Evolutionary conservation across 1,140 invertebrate genomes (phyloP), one percentile per base, ranked within the genome.

Genomic region (Aphelinus atriplicis): DNA sequence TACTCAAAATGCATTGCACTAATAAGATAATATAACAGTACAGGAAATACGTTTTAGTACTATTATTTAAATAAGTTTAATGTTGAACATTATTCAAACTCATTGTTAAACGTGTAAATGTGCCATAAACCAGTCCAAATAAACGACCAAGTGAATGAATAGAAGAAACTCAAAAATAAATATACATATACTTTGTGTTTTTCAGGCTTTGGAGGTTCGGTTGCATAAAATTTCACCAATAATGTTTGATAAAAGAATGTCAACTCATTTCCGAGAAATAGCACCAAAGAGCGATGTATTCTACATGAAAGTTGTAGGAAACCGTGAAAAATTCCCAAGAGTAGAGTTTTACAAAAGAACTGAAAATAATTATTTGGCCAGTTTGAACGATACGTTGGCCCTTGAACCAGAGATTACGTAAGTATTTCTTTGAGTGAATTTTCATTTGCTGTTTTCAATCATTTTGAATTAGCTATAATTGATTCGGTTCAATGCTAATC

Each of bases 281-380:
- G 87, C 90, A 70, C 86, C 89, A 58, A 84, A 86, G 62, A 84
- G 83, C 66, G 84, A 88, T 65, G 76, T 82, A 63, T 84, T 89
- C 10, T 67, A 89, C 0, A 71, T 88, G 10, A 88, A 88, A 78
- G 79, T 89, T 50, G 64, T 87, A 2, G 76, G 68, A 1, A 69
- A 78, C 9, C 45, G 81, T 3, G 58, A 72, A 63, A 1, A 56
- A 0, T 2, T 72, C 47, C 87, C 90, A 6, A 75, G 86, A 53
- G 91, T 92, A 3, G 91, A 92, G 79, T 86, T 93, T 53, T 92
- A 91, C 78, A 91, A 90, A 77, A 85, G 92, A 80, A 86, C 87
- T 60, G 83, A 87, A 55, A 87, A 89, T 58, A 89, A 90, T 73
- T 87, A 89, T 43, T 84, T 93, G 70, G 89, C 90, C 58, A 92